Evolutionary conservation across 2,113 vertebrate species (phyloP).

Genomic region (Ploceus nigricollis): DNA sequence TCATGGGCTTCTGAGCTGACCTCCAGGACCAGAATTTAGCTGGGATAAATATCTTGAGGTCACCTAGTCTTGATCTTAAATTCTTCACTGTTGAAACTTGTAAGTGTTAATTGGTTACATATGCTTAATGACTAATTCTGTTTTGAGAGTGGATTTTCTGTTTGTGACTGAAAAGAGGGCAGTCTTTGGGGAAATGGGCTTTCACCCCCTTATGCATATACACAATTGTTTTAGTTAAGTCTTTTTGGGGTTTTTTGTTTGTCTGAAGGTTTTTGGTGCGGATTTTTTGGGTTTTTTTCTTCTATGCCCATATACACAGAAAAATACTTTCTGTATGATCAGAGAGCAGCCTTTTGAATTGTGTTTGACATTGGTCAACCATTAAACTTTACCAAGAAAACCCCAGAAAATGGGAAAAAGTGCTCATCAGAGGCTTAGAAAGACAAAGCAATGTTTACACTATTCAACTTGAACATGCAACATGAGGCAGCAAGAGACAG

Average conservation of each 20-base stretch:
- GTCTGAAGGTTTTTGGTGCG: neutral
- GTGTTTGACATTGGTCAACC: neutral
- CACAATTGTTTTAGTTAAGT: neutral
- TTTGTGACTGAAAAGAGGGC: neutral
- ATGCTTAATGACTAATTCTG: neutral
- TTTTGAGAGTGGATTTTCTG: neutral
- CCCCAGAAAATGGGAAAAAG: neutral
- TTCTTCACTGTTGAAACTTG: neutral
- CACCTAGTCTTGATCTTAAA: neutral
- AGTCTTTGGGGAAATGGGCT: neutral
- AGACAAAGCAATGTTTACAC: neutral
- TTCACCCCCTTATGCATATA: neutral
- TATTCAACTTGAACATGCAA: neutral
- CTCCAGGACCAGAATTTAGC: neutral
- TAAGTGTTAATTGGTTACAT: neutral
- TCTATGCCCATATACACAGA: neutral
- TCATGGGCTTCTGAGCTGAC: neutral
- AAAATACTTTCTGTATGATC: neutral
- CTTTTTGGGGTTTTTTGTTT: neutral
- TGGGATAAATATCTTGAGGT: neutral
- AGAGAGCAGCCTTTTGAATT: neutral
- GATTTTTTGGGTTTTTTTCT: neutral
- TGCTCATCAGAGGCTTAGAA: neutral
- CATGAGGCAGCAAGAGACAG: neutral
- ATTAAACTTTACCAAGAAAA: neutral